These are phyloP conservation scores for Congeria kusceri DNA, from an alignment of 2,888 invertebrate species.

Conservation along the genomic window DNA sequence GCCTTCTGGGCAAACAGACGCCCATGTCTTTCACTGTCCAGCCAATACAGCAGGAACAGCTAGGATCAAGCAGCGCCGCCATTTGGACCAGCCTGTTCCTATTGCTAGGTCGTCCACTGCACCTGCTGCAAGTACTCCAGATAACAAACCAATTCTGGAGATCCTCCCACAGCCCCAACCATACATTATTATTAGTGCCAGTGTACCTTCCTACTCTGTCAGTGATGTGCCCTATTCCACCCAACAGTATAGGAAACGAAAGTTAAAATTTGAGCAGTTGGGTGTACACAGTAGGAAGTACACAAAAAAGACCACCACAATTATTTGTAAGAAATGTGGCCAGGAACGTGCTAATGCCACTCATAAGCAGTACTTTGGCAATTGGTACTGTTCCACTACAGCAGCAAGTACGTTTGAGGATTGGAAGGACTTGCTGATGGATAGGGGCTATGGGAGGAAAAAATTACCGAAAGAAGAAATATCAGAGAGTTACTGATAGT, in stretches of 20 bases:
- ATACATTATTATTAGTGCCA: too few relatives aligned
- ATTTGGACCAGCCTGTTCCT: too few relatives aligned
- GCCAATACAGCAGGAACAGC: constrained; percentile 15
- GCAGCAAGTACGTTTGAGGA: constrained; percentile 3
- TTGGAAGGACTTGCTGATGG: neutral
- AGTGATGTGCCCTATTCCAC: constrained; percentile 5
- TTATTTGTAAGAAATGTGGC: constrained; percentile 6
- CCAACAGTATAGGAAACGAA: constrained; percentile 6
- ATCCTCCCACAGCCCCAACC: too few relatives aligned
- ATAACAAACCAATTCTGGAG: too few relatives aligned
- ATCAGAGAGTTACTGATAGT: too few relatives aligned
- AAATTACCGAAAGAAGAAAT: neutral
- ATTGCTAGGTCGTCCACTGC: too few relatives aligned
- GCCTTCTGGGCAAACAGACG: too few relatives aligned
- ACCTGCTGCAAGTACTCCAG: too few relatives aligned
- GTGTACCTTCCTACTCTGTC: too few relatives aligned
- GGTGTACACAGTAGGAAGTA: neutral
- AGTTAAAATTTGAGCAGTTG: neutral
- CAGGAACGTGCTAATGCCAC: neutral
- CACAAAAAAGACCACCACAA: neutral
- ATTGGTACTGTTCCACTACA: neutral
- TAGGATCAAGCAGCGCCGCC: constrained; percentile 3
- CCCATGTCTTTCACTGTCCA: neutral
- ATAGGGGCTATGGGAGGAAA: constrained; percentile 2
- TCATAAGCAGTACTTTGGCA: constrained; percentile 11